Base-by-base conservation (phyloP, 2,888 invertebrate genomes). In the Biston stratarius region DNA sequence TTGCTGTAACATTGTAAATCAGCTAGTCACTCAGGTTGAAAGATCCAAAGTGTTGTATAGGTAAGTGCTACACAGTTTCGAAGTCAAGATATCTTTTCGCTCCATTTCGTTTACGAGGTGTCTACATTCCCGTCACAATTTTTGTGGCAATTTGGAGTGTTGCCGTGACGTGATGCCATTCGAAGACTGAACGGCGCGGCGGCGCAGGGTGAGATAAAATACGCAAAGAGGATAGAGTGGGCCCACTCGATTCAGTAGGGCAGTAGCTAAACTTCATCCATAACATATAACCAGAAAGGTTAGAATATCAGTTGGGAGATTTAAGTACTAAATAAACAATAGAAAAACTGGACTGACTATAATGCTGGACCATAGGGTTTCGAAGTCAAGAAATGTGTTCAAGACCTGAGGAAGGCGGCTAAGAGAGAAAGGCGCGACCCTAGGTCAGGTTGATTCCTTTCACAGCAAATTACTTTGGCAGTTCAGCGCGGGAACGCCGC, bases 21-120 rank as follows among this genome's bases (percentile, higher is more conserved):
- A 15, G 38, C 38, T 14, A 15, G 36, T 40, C 40, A 53, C 55
- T 42, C 3, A 57, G 61, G 51, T 56, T 36, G 44, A 61, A 52
- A 51, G n/a, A 44, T 57, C 49, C 34, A 34, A 36, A 57, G 36
- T 14, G 40, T 9, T 36, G 15, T 9, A 38, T 38, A 38, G 38
- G 38, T 38, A 38, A 38, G 38, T 38, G 38, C 38, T 8, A 38
- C 38, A 66, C 45, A 61, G 34, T 61, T 61, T 66, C 51, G 6
- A 62, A 59, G 62, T 48, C 58, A 64, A 51, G 60, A 45, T 51
- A 51, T 56, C 49, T 61, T 60, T 49, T 55, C 63, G 55, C 65
- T 63, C 73, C 70, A 68, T 74, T 73, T 68, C 49, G 61, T 72
- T 75, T 71, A 73, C 73, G 73, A 74, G 68, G 70, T 72, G 73